Evolutionary conservation across 2,797 vertebrate genomes (phyloP), one percentile per base, ranked within the genome.

Genomic region (Zalophus californianus): DNA sequence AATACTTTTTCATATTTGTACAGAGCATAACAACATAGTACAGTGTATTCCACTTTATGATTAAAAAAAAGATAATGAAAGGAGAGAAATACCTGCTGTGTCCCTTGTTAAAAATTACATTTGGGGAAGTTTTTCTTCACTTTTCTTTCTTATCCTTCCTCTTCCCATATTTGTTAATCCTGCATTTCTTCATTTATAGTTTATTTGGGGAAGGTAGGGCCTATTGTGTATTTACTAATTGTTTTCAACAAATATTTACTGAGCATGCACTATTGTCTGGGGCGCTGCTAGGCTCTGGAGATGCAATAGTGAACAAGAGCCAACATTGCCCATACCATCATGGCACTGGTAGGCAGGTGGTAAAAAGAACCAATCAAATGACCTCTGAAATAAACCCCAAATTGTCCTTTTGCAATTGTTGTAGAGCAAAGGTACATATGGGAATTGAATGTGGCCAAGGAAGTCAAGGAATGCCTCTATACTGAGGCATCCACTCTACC

Each of bases 161-260:
- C 85, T 77, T 58, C 12, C 73, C 21, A 48, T 2, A 56, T 64
- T n/a, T 4, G 75, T 25, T 68, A 79, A 20, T 48, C 96, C 11
- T 80, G 27, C 94, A 70, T 94, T 62, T 94, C 29, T 90, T 85
- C 84, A 58, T 68, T 85, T 83, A 56, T 48, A 79, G 27, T 1
- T 87, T 86, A 7, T 58, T 88, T 52, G 3, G 4, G 1, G 21
- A 2, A 70, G 2, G 0, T 20, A 29, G 8, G 9, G 5, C 20
- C 54, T 89, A 9, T n/a, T 66, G 2, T 16, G 21, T 60, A 58
- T 54, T 56, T 58, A 48, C 77, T 64, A 23, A 25, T 50, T 58
- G 38, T 91, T 84, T 41, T 32, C 75, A 48, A 14, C n/a, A 58
- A 52, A 16, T 66, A 15, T 89, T 84, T 79, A 38, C 15, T 27